Evolutionary conservation across 2,113 vertebrate species (phyloP).

Genomic region (Xenopus borealis): DNA sequence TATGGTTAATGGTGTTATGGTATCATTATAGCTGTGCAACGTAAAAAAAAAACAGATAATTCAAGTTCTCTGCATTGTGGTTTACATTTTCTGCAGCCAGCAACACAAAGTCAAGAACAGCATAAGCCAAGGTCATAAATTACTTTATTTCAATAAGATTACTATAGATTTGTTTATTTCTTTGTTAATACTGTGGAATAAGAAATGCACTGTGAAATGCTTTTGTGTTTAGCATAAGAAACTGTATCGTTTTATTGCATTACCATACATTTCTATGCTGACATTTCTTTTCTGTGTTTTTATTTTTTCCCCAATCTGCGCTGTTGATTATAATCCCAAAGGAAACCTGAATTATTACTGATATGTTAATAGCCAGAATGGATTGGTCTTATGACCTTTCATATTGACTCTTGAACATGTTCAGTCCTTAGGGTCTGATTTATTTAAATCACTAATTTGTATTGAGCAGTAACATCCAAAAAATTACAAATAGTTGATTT

Average conservation of each 20-base stretch:
- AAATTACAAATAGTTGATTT: no score
- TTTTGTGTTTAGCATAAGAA: background rate
- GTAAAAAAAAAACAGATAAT: no score
- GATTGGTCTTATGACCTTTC: background rate
- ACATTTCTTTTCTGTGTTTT: background rate
- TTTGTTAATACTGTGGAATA: background rate
- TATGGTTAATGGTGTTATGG: no score
- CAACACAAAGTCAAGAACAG: constrained; percentile 1
- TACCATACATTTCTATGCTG: background rate
- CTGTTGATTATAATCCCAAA: background rate
- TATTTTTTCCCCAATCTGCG: background rate
- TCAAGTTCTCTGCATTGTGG: background rate
- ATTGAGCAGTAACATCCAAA: no score
- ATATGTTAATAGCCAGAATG: background rate
- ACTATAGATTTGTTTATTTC: background rate
- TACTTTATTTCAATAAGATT: background rate
- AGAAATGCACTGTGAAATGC: background rate
- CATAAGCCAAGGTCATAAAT: background rate
- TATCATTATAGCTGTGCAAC: no score
- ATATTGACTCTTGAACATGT: no score
- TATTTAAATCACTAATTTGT: no score
- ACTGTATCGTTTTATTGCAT: background rate
- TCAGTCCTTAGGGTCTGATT: no score
- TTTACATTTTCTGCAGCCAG: constrained; percentile 15
- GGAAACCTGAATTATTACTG: background rate